These are phyloP conservation scores for Rousettus madagascariensis DNA, from an alignment of 2,797 vertebrate genomes.

Conservation along the genomic window DNA sequence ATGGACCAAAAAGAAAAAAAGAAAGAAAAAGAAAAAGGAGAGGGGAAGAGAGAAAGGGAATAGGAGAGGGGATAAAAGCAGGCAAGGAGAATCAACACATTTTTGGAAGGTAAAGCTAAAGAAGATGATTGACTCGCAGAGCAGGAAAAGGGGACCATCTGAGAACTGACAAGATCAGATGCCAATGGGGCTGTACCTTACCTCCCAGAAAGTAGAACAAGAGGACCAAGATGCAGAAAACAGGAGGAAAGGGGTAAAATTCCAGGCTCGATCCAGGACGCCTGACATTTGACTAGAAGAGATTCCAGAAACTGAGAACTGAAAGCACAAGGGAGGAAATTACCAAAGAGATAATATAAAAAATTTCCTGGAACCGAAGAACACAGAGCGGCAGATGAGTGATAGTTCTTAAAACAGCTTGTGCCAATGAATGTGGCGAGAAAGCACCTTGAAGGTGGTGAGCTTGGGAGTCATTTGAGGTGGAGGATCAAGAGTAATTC, in stretches of 20 bases:
- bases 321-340: background rate
- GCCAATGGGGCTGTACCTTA: background rate
- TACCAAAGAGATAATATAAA: background rate
- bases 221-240: background rate
- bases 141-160: background rate
- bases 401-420: background rate
- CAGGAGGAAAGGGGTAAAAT: too few species aligned
- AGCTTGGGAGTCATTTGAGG: background rate
- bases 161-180: background rate
- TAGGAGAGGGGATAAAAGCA: background rate
- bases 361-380: background rate
- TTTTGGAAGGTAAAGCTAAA: background rate
- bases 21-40: background rate
- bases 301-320: background rate
- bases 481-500: background rate
- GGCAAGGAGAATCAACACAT: background rate
- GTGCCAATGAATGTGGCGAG: background rate
- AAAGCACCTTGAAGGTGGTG: too few species aligned
- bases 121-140: background rate
- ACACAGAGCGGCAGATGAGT: background rate
- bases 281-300: background rate
- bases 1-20: background rate
- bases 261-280: rapidly evolving
- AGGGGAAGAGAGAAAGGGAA: background rate
- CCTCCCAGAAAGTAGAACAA: background rate